Evolutionary conservation across 2,113 vertebrate genomes (phyloP).

Genomic region (Dryoscopus gambensis): DNA sequence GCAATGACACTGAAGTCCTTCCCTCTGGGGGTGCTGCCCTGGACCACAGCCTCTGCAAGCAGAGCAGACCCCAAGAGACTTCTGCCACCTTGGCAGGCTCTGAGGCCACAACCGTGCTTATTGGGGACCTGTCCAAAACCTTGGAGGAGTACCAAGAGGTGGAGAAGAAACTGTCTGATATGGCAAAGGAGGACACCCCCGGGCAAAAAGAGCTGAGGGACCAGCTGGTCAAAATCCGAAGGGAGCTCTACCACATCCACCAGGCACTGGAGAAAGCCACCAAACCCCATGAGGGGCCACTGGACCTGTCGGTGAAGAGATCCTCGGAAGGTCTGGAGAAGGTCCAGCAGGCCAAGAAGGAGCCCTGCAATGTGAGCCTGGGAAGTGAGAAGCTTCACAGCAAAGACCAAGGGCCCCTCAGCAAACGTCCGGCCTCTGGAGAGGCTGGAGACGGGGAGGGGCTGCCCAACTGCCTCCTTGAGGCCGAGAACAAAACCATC

Average conservation of each 20-base stretch:
- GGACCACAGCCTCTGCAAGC: conserved; percentile 14
- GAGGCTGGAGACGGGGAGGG: background rate
- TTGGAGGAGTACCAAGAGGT: conserved; percentile 88
- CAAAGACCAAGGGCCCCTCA: conserved; percentile 17
- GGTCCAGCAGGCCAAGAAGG: conserved; percentile 36
- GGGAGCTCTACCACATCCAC: conserved; percentile 89
- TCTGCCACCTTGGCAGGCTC: conserved; percentile 14
- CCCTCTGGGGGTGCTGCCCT: background rate
- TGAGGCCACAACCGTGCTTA: conserved; percentile 73
- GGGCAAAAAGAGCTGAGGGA: conserved; percentile 86
- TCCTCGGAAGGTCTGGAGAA: conserved; percentile 14
- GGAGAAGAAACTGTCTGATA: conserved; percentile 82
- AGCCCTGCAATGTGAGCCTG: background rate
- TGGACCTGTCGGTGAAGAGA: conserved; percentile 91
- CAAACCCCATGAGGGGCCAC: conserved; percentile 78
- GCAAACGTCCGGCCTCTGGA: accelerated
- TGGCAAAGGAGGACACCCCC: conserved; percentile 77
- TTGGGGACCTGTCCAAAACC: conserved; percentile 84
- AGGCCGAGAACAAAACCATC: conserved; percentile 79
- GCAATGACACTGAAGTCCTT: conserved; percentile 36
- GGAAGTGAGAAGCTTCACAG: background rate
- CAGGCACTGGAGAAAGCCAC: conserved; percentile 81
- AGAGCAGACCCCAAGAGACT: background rate
- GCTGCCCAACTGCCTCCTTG: conserved; percentile 44
- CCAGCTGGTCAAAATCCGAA: conserved; percentile 89